Base-by-base conservation (phyloP, 2,888 invertebrate species). In the Phyllotreta striolata region DNA sequence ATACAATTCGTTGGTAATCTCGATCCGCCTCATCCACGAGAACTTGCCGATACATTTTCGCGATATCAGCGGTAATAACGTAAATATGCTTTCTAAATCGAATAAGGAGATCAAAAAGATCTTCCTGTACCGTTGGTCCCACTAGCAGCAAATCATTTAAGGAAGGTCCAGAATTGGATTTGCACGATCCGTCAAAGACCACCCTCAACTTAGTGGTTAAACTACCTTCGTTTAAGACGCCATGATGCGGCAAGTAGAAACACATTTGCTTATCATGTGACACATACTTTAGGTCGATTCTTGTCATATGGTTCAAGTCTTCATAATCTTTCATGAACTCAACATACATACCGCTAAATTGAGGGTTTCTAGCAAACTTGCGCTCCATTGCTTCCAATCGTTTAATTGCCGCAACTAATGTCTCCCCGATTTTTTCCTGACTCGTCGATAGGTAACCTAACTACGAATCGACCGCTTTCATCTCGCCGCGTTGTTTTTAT, bases 281-380 rank as follows among this genome's bases (percentile, higher is more conserved):
- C 12, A 5, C 4, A 44, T 44, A 44, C 24, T 24, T 4, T 24
- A 4, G 24, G 14, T 49, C 41, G 9, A 63, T 5, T 39, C 61
- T 63, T 6, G 64, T 38, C 63, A 67, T 59, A 57, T 67, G 67
- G 14, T 55, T 62, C 13, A 64, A 24, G 9, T 37, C 10, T n/a
- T n/a, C 35, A 12, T 55, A 55, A 43, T 55, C 49, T 3, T 49
- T 6, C n/a, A 49, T 49, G 37, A 49, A 49, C n/a, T 49, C 14
- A n/a, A n/a, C 34, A 55, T 55, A 55, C 44, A 37, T 10, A 9
- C 6, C 2, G 6, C 44, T 55, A 12, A 44, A n/a, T 10, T 44
- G 1, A 35, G 43, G 35, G 12, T 55, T 37, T n/a, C 13, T 43
- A 37, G n/a, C n/a, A 54, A 67, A 58, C 46, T 12, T 55, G 7